Evolutionary conservation across 2,797 vertebrate genomes (phyloP).

Genomic region (Monodelphis domestica): DNA sequence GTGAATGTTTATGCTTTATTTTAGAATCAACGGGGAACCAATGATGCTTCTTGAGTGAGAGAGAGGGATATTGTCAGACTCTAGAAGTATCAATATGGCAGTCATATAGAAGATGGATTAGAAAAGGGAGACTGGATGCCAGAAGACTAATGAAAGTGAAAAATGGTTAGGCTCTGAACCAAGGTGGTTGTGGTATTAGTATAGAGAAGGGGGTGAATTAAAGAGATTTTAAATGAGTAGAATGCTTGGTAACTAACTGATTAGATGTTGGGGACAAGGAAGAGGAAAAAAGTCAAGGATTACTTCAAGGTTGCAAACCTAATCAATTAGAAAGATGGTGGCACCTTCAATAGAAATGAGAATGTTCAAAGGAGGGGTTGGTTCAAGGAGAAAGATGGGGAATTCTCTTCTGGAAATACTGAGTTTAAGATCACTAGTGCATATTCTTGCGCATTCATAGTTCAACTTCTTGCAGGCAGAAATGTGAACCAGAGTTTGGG

Average conservation of each 20-base stretch:
- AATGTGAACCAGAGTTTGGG: neutral
- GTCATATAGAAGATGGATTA: neutral
- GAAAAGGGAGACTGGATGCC: neutral
- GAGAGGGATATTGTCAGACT: neutral
- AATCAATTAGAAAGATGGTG: neutral
- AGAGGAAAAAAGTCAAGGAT: neutral
- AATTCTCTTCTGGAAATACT: neutral
- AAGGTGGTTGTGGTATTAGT: neutral
- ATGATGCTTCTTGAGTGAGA: neutral
- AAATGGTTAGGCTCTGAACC: neutral
- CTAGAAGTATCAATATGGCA: neutral
- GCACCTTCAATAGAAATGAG: neutral
- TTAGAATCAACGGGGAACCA: neutral
- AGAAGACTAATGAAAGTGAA: neutral
- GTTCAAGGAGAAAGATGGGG: neutral
- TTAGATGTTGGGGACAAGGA: neutral
- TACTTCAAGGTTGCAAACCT: neutral
- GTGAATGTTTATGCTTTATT: neutral
- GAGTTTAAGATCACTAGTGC: neutral
- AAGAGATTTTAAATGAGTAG: neutral
- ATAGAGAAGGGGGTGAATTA: neutral
- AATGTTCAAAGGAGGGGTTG: neutral
- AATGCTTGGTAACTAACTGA: neutral
- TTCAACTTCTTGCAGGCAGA: neutral
- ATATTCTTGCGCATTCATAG: neutral